Base-by-base conservation (phyloP, 1,140 invertebrate genomes). In the Drosophila mauritiana region DNA sequence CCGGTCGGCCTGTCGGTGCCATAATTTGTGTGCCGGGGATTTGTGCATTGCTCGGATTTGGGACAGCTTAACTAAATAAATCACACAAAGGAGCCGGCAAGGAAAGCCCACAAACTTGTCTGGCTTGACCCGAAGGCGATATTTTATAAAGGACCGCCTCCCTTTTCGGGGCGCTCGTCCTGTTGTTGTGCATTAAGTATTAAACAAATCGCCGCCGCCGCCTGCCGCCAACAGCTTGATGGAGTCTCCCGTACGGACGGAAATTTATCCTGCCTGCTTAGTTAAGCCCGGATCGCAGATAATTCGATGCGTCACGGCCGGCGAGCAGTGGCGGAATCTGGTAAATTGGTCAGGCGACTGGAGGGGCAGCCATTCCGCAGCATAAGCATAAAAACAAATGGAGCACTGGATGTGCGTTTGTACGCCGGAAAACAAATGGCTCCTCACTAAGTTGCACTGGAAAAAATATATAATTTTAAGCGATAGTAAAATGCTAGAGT, bases 41-140 rank as follows among this genome's bases (percentile, higher is more conserved):
- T 84, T 84, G 63, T 68, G 81, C 67, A 80, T 73, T 73, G 80
- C 57, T 62, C 64, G 81, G 80, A 74, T 84, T 78, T 89, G 64
- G 55, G 72, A 89, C 80, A 80, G 84, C 84, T 89, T 84, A 84
- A 63, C 73, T 48, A 84, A 89, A 89, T 89, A 89, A 89, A 89
- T 89, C 84, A 88, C 84, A 75, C 72, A 76, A 82, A 81, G 56
- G 48, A 61, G 64, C 17, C 37, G 31, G 40, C 46, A 46, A 54
- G 52, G 46, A 61, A 77, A 58, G 76, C 51, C 61, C 57, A 63
- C 57, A 76, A 79, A 79, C 63, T 72, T 72, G 68, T 77, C 46
- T 72, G 54, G 63, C 22, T 40, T 53, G 37, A 65, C 39, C 67
- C 57, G 68, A 27, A 43, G 55, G 36, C 81, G 40, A 63, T 72